Evolutionary conservation across 2,888 invertebrate species (phyloP).

Genomic region (Smittia sp.): DNA sequence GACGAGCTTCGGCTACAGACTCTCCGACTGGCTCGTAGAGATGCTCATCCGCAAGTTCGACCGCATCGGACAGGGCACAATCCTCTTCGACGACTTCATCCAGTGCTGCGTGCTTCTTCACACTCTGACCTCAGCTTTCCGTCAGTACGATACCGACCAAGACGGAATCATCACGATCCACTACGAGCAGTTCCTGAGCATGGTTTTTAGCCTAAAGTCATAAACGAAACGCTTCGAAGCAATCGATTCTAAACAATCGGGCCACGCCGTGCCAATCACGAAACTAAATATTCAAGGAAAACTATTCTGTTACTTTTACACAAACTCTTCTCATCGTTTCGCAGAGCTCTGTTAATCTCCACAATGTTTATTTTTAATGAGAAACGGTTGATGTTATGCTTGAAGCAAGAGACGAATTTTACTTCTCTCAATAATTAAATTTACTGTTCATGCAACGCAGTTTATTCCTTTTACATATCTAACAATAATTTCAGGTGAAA

Average conservation of each 20-base stretch:
- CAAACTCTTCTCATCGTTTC: neutral
- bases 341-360: neutral
- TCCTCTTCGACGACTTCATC: conserved; percentile 97
- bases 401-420: too few relatives aligned
- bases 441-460: neutral
- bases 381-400: too few relatives aligned
- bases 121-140: conserved; percentile 86
- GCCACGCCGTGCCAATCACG: neutral
- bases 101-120: conserved; percentile 91
- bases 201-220: conserved; percentile 81
- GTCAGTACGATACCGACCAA: conserved; percentile 84
- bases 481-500: conserved; percentile 16
- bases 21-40: conserved; percentile 78
- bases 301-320: neutral
- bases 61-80: conserved; percentile 82
- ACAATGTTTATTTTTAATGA: neutral
- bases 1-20: conserved; percentile 81
- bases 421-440: too few relatives aligned
- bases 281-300: neutral
- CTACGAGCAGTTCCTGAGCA: conserved; percentile 91
- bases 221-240: conserved; percentile 49
- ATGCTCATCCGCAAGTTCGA: conserved; percentile 90
- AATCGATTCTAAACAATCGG: neutral
- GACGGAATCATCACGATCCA: conserved; percentile 94
- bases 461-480: neutral